These are phyloP conservation scores for Papilio xuthus DNA, from an alignment of 1,140 invertebrate species.

Conservation along the genomic window DNA sequence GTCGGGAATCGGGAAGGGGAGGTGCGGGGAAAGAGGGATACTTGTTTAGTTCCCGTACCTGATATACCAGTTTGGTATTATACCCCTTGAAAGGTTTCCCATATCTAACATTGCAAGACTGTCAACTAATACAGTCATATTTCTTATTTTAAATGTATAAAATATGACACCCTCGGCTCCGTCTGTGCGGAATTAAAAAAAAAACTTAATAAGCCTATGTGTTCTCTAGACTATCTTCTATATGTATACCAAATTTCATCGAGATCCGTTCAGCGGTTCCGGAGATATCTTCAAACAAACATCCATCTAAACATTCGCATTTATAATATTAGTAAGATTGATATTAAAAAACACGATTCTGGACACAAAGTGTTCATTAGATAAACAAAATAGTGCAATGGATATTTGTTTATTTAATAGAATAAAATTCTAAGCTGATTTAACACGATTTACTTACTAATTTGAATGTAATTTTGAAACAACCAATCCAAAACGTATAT, in stretches of 20 bases:
- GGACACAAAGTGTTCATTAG: not conserved
- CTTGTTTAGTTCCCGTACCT: slow-evolving; percentile 6
- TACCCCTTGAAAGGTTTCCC: not conserved
- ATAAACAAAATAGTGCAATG: not conserved
- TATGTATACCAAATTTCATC: too few relatives aligned
- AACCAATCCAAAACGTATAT: not conserved
- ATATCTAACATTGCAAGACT: slow-evolving; percentile 1
- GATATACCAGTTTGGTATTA: slow-evolving; percentile 14
- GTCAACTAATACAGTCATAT: not conserved
- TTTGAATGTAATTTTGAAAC: not conserved
- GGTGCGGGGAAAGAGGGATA: not conserved
- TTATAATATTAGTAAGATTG: too few relatives aligned
- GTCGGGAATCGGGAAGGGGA: not conserved
- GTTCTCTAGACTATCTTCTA: too few relatives aligned
- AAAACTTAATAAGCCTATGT: too few relatives aligned
- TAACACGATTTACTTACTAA: not conserved
- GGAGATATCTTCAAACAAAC: too few relatives aligned
- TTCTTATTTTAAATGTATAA: not conserved
- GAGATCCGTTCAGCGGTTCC: too few relatives aligned
- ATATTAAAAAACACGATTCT: not conserved
- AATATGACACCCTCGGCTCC: too few relatives aligned
- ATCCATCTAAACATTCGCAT: too few relatives aligned
- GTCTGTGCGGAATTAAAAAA: too few relatives aligned
- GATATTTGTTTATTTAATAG: not conserved
- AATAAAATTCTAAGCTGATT: not conserved